Percentiles rank a stretch among this genome's conserved stretches.
phyloP scores from a whole-genome alignment of 2,797 vertebrate genomes.

The Phrynocephalus guinanensis region DNA sequence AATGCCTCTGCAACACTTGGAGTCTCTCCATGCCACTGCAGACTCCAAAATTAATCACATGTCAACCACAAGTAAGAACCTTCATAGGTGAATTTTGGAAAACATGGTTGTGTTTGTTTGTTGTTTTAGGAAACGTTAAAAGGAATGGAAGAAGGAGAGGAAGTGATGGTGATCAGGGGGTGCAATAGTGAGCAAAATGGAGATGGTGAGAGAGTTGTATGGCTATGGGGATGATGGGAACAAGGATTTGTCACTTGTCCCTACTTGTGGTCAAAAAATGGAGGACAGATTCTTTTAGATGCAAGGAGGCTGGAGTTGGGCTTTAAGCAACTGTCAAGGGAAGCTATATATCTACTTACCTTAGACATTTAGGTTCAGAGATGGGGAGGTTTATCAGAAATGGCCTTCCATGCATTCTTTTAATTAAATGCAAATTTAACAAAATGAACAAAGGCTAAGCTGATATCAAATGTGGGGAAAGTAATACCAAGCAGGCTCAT shows the following conservation, averaged over 20 bases:
- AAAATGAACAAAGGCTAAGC: neutral
- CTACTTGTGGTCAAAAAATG: neutral
- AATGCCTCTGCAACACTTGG: too few relatives aligned
- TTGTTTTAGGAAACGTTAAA: too few relatives aligned
- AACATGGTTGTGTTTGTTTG: too few relatives aligned
- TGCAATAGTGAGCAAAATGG: neutral
- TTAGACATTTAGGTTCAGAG: constrained; percentile 28
- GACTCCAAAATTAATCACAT: too few relatives aligned
- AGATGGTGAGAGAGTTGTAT: neutral
- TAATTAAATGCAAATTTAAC: constrained; percentile 65
- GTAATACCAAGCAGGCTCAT: neutral
- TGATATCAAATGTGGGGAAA: constrained; percentile 43
- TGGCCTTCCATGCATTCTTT: constrained; percentile 18
- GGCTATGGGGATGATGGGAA: neutral
- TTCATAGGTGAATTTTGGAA: too few relatives aligned
- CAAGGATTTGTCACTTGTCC: neutral
- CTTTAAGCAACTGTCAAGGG: constrained; percentile 52
- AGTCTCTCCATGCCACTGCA: too few relatives aligned
- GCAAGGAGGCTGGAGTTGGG: neutral
- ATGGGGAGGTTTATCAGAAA: constrained; percentile 18
- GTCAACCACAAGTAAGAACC: too few relatives aligned
- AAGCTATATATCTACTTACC: constrained; percentile 22
- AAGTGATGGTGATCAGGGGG: neutral
- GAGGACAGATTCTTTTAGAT: neutral
- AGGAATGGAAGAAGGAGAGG: neutral